phyloP scores from a whole-genome alignment of 2,113 vertebrate genomes.

The Ciconia boyciana region DNA sequence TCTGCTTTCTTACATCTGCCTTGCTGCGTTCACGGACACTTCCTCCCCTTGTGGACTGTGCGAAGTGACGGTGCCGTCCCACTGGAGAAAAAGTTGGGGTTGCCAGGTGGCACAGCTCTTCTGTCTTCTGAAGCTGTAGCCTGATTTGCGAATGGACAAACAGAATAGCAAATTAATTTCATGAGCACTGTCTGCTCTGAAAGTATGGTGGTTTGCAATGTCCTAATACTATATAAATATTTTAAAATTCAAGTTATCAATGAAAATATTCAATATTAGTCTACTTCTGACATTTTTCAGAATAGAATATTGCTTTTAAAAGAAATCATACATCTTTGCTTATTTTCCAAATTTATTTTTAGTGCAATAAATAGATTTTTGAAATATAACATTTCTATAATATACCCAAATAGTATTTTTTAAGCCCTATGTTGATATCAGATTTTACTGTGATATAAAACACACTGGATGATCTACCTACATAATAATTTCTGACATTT shows the following conservation, averaged over 20 bases:
- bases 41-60: background rate
- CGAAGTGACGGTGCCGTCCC: rapidly evolving
- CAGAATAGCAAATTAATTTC: background rate
- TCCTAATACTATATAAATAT: background rate
- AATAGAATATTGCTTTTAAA: background rate
- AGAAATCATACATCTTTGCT: background rate
- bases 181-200: background rate
- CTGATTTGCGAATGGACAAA: background rate
- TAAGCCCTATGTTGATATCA: background rate
- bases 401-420: background rate
- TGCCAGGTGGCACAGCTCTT: background rate
- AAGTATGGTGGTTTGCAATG: background rate
- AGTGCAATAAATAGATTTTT: background rate
- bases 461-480: background rate
- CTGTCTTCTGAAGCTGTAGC: background rate
- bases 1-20: background rate
- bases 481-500: background rate
- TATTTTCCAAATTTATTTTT: background rate
- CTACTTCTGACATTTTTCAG: background rate
- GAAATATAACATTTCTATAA: background rate
- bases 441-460: background rate
- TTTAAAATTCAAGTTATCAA: background rate
- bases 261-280: background rate
- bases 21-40: background rate
- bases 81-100: background rate